Percentiles rank a stretch among this genome's conserved stretches.
These are phyloP conservation scores for Deroplatys truncata DNA, from an alignment of 2,888 invertebrate genomes.

Conservation along the genomic window DNA sequence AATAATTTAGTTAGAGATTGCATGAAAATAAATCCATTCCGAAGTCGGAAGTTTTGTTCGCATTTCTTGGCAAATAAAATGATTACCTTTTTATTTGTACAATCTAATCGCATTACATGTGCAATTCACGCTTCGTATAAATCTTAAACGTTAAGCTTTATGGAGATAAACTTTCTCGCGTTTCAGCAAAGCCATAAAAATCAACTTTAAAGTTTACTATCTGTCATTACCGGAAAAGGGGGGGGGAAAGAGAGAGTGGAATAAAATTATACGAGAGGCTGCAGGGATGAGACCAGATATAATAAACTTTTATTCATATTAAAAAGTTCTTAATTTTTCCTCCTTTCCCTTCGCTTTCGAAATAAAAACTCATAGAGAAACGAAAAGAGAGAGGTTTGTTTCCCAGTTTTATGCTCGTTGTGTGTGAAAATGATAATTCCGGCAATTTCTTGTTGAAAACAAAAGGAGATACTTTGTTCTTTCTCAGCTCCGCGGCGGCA, in stretches of 20 bases:
- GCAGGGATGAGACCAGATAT: not conserved
- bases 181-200: not conserved
- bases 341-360: not conserved
- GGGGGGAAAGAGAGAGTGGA: not conserved
- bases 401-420: not conserved
- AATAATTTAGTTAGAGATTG: not conserved
- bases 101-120: not conserved
- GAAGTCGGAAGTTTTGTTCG: not conserved
- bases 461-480: not conserved
- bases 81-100: not conserved
- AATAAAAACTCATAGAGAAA: not conserved
- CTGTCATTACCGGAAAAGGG: not conserved
- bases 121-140: not conserved
- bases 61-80: not conserved
- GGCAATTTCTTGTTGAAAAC: not conserved
- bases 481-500: not conserved
- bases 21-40: not conserved
- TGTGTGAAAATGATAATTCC: conserved; percentile 4
- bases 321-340: not conserved
- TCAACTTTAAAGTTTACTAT: not conserved
- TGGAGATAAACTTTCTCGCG: not conserved
- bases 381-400: not conserved
- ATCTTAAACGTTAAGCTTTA: not conserved
- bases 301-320: not conserved
- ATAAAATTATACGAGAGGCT: not conserved